A percentile compares a stretch with the other conserved stretches of the same genome.
Conservation (phyloP, 2,888 invertebrate species). For the Phlogophora meticulosa region DNA sequence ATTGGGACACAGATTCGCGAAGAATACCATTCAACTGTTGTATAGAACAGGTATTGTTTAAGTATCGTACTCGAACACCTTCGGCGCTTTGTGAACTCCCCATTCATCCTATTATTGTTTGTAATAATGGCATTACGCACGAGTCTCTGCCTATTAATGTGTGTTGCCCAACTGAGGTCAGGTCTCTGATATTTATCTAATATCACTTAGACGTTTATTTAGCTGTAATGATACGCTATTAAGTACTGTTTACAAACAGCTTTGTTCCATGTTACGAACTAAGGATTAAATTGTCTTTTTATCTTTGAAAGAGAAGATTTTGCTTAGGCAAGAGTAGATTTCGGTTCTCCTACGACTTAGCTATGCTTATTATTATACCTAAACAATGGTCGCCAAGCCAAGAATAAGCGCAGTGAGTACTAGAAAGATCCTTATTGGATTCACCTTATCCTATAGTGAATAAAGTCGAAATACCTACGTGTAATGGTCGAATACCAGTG, state of each 20-base stretch:
- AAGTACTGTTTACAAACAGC: constrained; percentile 32
- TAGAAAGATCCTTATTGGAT: background rate
- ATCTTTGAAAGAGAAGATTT: background rate
- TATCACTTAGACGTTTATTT: constrained; percentile 65
- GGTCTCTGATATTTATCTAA: constrained; percentile 65
- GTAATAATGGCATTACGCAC: constrained; percentile 61
- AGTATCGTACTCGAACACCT: constrained; percentile 65
- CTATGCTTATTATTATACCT: background rate
- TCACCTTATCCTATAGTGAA: background rate
- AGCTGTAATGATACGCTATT: constrained; percentile 59
- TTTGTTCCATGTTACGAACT: constrained; percentile 39
- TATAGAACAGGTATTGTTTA: constrained; percentile 72
- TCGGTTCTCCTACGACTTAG: background rate
- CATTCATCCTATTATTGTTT: constrained; percentile 63
- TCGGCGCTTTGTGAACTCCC: constrained; percentile 61
- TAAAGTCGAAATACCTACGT: constrained; percentile 18
- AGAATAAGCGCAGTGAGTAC: background rate
- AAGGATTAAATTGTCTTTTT: constrained; percentile 24
- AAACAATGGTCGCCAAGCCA: background rate
- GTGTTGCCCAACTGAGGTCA: constrained; percentile 66
- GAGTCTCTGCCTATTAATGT: constrained; percentile 57
- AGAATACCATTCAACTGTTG: constrained; percentile 80
- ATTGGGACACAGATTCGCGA: constrained; percentile 83
- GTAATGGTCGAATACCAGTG: constrained; percentile 10
- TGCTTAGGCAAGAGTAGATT: background rate